phyloP scores from a whole-genome alignment of 2,888 invertebrate genomes.

The Rapana venosa region DNA sequence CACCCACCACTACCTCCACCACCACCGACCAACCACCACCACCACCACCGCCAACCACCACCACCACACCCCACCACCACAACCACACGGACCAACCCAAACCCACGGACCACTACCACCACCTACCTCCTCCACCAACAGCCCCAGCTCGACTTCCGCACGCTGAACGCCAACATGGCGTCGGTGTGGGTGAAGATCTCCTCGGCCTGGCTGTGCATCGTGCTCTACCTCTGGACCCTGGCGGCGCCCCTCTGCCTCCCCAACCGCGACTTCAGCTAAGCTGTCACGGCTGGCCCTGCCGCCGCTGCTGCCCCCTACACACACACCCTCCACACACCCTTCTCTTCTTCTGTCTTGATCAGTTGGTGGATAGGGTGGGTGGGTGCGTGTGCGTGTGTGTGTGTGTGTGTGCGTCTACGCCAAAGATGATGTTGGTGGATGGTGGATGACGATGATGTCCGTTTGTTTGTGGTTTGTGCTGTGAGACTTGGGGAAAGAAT shows the following conservation, averaged over 20 bases:
- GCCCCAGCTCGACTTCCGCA: conserved; percentile 91
- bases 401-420: not conserved
- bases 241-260: conserved; percentile 91
- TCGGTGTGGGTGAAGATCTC: conserved; percentile 99
- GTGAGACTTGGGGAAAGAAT: too few species aligned
- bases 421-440: too few species aligned
- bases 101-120: not conserved
- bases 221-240: conserved; percentile 95
- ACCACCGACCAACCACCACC: not conserved
- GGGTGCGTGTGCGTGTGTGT: not conserved
- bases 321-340: too few species aligned
- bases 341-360: not conserved
- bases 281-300: not conserved
- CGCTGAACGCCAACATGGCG: conserved; percentile 86
- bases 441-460: too few species aligned
- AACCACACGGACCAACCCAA: too few species aligned
- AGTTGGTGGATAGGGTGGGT: not conserved
- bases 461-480: too few species aligned
- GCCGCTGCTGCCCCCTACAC: not conserved
- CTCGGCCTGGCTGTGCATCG: conserved; percentile 96
- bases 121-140: conserved; percentile 74
- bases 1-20: too few species aligned
- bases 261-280: conserved; percentile 88
- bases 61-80: too few species aligned
- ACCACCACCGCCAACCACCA: not conserved